phyloP scores from a whole-genome alignment of 2,113 vertebrate genomes.

The Theristicus caerulescens region DNA sequence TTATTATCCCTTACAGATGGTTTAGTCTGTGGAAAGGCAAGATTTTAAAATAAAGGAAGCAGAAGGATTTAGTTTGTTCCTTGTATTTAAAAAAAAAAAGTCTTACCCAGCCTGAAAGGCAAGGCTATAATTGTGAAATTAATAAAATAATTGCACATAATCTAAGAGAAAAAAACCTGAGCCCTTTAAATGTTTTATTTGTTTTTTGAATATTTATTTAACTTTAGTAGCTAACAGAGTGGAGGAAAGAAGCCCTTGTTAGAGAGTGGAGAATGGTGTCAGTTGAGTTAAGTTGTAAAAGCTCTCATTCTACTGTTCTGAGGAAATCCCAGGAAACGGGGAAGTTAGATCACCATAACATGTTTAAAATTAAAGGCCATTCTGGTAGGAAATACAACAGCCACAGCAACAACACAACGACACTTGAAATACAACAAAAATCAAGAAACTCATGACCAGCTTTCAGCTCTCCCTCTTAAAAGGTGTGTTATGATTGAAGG shows the following conservation, averaged over 20 bases:
- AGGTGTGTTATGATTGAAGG: neutral
- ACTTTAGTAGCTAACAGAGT: neutral
- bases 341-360: neutral
- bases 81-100: neutral
- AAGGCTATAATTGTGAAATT: slow-evolving; percentile 1
- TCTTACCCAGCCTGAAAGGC: neutral
- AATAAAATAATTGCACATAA: slow-evolving; percentile 14
- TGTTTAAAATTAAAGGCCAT: neutral
- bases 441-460: neutral
- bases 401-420: neutral
- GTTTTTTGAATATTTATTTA: neutral
- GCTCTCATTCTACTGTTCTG: neutral
- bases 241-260: neutral
- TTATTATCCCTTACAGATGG: neutral
- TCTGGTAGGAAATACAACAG: neutral
- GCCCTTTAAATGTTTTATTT: neutral
- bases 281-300: neutral
- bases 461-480: neutral
- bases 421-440: neutral
- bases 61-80: neutral
- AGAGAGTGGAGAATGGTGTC: neutral
- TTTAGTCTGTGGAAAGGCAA: neutral
- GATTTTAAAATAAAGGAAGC: neutral
- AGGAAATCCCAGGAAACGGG: neutral
- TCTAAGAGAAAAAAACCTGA: neutral